These are phyloP conservation scores for Bungarus multicinctus DNA, from an alignment of 2,113 vertebrate genomes.

Conservation along the genomic window DNA sequence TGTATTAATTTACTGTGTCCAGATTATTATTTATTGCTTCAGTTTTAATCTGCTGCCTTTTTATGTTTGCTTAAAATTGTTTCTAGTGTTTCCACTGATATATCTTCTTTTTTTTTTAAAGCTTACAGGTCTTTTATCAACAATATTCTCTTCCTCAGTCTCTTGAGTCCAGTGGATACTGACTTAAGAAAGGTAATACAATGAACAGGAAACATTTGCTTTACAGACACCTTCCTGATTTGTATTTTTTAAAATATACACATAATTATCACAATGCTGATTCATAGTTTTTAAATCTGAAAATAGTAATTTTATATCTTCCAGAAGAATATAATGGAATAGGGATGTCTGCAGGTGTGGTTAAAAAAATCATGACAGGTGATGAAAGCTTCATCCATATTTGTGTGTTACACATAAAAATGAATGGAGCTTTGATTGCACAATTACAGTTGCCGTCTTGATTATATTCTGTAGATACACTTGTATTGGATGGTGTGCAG, in stretches of 20 bases:
- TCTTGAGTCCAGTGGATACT: not conserved
- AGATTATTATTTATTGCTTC: not conserved
- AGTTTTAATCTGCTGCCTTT: not conserved
- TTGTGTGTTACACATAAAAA: not conserved
- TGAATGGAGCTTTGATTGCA: not conserved
- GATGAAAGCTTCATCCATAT: not conserved
- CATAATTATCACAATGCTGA: not conserved
- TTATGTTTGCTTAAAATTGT: not conserved
- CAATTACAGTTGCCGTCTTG: not conserved
- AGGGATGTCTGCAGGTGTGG: not conserved
- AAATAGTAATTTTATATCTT: not conserved
- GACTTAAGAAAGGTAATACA: not conserved
- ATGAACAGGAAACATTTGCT: not conserved
- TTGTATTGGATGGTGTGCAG: not conserved
- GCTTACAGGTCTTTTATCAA: not conserved
- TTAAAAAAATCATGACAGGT: not conserved
- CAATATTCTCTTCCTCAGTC: not conserved
- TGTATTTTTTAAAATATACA: not conserved
- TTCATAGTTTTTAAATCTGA: not conserved
- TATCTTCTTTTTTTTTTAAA: not conserved
- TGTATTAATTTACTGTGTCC: not conserved
- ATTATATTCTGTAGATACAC: not conserved
- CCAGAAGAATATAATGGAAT: not conserved
- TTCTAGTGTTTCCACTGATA: not conserved
- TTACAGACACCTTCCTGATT: not conserved